Conservation (phyloP, 1,140 invertebrate genomes). For the Cheumatopsyche charites region DNA sequence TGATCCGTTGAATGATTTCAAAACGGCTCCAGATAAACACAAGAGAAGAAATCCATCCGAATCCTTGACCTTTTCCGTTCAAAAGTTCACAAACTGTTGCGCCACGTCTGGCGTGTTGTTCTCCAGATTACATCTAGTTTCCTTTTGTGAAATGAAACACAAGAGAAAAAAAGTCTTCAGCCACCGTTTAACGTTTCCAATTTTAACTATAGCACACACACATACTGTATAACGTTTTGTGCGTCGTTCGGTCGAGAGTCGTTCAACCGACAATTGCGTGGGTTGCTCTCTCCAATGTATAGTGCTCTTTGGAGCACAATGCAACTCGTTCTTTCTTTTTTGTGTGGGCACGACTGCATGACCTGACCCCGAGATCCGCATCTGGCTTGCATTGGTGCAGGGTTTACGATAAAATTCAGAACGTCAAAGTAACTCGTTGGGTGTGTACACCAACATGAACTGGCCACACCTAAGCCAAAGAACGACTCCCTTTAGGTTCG, state of each 20-base stretch:
- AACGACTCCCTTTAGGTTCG: too few species aligned
- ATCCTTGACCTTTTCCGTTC: neutral
- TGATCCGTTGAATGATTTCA: too few species aligned
- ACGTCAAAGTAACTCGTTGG: neutral
- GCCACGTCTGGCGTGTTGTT: too few species aligned
- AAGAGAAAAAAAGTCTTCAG: too few species aligned
- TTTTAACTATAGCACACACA: too few species aligned
- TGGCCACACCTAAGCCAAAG: too few species aligned
- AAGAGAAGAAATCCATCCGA: too few species aligned
- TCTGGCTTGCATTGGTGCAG: conserved; percentile 3
- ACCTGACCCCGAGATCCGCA: conserved; percentile 24
- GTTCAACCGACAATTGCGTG: conserved; percentile 27
- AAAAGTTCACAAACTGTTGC: neutral
- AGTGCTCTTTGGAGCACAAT: neutral
- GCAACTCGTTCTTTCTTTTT: conserved; percentile 4
- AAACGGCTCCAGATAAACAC: too few species aligned
- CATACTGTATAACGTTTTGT: neutral
- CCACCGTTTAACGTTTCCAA: too few species aligned
- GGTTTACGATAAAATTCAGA: neutral
- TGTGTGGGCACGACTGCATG: conserved; percentile 24
- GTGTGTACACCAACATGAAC: too few species aligned
- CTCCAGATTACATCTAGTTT: neutral
- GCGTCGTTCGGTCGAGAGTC: neutral
- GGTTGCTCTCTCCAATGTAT: conserved; percentile 9
- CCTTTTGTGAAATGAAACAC: too few species aligned